Evolutionary conservation across 64 coral and sea anemone species (phyloP).

Genomic region (Montipora sp.): DNA sequence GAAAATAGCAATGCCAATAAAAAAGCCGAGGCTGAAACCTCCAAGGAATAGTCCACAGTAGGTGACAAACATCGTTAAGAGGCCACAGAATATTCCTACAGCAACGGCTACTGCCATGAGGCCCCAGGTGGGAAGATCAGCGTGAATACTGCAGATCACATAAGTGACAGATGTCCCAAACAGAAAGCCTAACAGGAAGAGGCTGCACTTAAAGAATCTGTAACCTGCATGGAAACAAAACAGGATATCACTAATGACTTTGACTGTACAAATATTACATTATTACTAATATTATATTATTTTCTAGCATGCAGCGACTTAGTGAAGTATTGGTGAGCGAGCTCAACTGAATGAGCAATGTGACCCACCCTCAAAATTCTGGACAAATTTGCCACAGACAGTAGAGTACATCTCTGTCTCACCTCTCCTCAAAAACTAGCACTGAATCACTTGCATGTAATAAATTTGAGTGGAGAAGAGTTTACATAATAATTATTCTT

Average conservation of each 20-base stretch:
- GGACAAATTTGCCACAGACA: too few relatives aligned
- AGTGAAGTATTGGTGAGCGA: too few relatives aligned
- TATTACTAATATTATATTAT: too few relatives aligned
- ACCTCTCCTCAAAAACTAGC: too few relatives aligned
- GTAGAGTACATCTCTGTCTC: too few relatives aligned
- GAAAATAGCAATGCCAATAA: slow-evolving; percentile 79
- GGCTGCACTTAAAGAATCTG: slow-evolving; percentile 81
- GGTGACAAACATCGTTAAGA: slow-evolving; percentile 84
- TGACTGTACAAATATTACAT: too few relatives aligned
- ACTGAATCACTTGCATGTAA: too few relatives aligned
- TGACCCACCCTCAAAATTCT: too few relatives aligned
- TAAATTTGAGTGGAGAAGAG: too few relatives aligned
- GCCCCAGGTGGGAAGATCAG: slow-evolving; percentile 70
- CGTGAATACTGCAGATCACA: slow-evolving; percentile 74
- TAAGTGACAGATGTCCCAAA: slow-evolving; percentile 94
- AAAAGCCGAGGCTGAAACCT: slow-evolving; percentile 93
- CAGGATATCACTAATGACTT: neutral
- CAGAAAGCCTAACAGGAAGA: slow-evolving; percentile 81
- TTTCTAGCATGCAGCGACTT: too few relatives aligned
- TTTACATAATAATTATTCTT: too few relatives aligned
- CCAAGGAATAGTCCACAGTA: slow-evolving; percentile 93
- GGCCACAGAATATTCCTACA: slow-evolving; percentile 82
- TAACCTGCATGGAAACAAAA: slow-evolving; percentile 66
- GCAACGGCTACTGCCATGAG: slow-evolving; percentile 79
- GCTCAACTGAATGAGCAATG: too few relatives aligned